Conservation (phyloP, 2,797 vertebrate genomes). For the Anomalospiza imberbis region DNA sequence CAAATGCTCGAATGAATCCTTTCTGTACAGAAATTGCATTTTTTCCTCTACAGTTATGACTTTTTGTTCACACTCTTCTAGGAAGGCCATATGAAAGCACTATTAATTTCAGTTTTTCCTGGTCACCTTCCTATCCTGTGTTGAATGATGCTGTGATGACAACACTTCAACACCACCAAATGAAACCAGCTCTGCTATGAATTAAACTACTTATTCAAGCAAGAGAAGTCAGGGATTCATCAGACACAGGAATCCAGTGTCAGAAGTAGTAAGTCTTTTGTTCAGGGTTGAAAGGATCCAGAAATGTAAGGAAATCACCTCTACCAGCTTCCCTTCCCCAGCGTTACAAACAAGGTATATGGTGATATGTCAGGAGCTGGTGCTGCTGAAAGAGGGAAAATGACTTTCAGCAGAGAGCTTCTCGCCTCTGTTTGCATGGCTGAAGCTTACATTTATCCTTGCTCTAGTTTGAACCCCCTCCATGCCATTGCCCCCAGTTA, state of each 20-base stretch:
- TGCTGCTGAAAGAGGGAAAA: not conserved
- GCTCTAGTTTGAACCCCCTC: not conserved
- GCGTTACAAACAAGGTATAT: not conserved
- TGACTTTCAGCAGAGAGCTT: not conserved
- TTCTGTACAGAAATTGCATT: not conserved
- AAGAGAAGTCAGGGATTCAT: not conserved
- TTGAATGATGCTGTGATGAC: constrained; percentile 17
- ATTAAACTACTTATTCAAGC: not conserved
- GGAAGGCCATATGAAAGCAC: not conserved
- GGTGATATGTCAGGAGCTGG: not conserved
- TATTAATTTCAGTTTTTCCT: constrained; percentile 35
- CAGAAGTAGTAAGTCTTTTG: constrained; percentile 21
- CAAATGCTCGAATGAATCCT: constrained; percentile 20
- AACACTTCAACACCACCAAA: not conserved
- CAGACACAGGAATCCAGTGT: not conserved
- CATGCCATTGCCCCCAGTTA: not conserved
- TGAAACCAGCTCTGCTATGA: not conserved
- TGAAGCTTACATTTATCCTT: not conserved
- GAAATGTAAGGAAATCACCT: not conserved
- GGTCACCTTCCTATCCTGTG: constrained; percentile 25
- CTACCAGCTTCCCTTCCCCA: not conserved
- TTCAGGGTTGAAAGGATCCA: not conserved
- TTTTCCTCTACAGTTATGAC: not conserved
- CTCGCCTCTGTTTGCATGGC: not conserved
- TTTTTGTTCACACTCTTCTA: not conserved